These are phyloP conservation scores for Peucedramus taeniatus DNA, from an alignment of 2,113 vertebrate genomes.

Conservation along the genomic window DNA sequence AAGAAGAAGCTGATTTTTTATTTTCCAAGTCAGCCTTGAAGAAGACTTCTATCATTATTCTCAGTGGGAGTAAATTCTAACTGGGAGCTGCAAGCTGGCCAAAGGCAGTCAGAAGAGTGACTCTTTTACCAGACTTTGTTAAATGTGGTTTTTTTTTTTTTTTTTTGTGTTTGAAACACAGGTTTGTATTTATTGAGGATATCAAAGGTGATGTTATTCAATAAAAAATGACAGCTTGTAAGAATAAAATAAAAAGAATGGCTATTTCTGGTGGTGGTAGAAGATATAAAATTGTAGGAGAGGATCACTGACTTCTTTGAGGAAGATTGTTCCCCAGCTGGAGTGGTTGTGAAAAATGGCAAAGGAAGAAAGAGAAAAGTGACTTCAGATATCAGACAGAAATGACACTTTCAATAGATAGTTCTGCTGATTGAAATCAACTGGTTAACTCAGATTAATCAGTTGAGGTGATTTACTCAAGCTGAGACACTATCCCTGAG, in stretches of 20 bases:
- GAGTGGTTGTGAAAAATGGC: background rate
- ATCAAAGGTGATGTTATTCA: background rate
- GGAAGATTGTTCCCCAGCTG: background rate
- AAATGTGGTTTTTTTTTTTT: rapidly evolving
- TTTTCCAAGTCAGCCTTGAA: background rate
- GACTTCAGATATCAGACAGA: background rate
- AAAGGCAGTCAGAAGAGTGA: background rate
- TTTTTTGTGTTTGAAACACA: background rate
- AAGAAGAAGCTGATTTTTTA: background rate
- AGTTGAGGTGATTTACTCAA: background rate
- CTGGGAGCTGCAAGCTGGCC: background rate
- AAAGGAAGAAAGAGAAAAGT: background rate
- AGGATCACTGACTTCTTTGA: background rate
- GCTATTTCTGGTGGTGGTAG: background rate
- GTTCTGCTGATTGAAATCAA: background rate
- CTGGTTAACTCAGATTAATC: background rate
- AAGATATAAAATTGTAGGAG: background rate
- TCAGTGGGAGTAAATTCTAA: background rate
- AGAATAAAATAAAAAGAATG: background rate
- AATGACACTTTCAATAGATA: background rate
- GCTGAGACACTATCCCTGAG: background rate
- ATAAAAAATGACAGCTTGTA: background rate
- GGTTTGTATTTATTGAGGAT: background rate
- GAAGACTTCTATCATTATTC: background rate
- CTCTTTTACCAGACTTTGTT: background rate